Evolutionary conservation across 2,888 invertebrate genomes (phyloP), one percentile per base, ranked within the genome.

Genomic region (Didymodactylos carnosus): DNA sequence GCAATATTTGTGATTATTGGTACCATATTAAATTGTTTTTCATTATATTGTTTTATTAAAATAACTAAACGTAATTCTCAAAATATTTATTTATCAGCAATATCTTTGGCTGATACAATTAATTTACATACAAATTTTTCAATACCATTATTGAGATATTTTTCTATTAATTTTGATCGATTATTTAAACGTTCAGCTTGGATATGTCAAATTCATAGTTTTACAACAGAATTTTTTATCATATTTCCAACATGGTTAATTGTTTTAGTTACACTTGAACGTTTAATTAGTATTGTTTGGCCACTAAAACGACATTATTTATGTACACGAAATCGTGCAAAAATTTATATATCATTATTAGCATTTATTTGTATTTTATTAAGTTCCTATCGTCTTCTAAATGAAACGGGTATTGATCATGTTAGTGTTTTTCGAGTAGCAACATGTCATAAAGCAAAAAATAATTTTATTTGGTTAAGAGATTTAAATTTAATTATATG

Each of bases 31-130:
- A 74, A 74, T n/a, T 35, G 39, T 11, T 35, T 71, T 19, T 71
- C 41, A 7, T 71, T 74, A 25, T 71, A 35, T 35, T 71, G 71
- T 43, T 74, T 74, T 72, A 23, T 53, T 19, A 53, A 71, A 29
- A 74, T 71, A 53, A 74, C 51, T n/a, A 74, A 74, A 46, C 51
- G 74, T 3, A 71, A 72, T 46, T 74, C 74, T 11, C 74, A 74
- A 39, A 74, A 74, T 39, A 43, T 74, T 35, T 74, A 74, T 40
- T 46, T 74, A 19, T 62, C 53, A 4, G 71, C 53, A 43, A 27
- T 74, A n/a, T 71, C 71, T n/a, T 39, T 74, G 7, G 51, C 41
- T 27, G 74, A 74, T 49, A 41, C 71, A n/a, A 43, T 74, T 46
- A 71, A 71, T 51, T 19, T 72, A 53, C 71, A 74, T 41, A 27